phyloP scores from a whole-genome alignment of 2,888 invertebrate species.

The Ariolimax columbianus region DNA sequence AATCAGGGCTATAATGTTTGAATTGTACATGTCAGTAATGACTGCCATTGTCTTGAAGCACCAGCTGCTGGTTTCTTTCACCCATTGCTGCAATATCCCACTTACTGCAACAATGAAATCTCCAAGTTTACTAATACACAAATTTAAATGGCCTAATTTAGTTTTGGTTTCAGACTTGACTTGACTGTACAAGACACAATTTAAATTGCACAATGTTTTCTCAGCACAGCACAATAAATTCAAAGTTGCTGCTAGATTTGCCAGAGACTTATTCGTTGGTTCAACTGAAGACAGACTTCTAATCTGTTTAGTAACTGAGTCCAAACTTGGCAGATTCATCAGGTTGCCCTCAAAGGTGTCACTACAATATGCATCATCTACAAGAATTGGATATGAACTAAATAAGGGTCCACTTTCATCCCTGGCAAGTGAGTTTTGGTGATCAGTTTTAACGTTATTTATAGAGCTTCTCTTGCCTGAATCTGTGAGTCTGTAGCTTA shows the following conservation, averaged over 20 bases:
- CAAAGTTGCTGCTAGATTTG: slow-evolving; percentile 31
- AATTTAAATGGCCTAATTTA: slow-evolving; percentile 30
- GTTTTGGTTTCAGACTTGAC: slow-evolving; percentile 33
- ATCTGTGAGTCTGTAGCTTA: slow-evolving; percentile 30
- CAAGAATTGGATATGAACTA: background rate
- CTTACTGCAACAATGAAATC: slow-evolving; percentile 25
- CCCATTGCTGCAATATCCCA: slow-evolving; percentile 29
- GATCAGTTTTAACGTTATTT: background rate
- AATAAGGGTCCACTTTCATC: background rate
- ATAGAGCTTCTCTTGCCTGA: background rate
- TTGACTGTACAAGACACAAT: slow-evolving; percentile 35
- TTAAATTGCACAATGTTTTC: slow-evolving; percentile 33
- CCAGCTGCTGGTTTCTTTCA: slow-evolving; percentile 25
- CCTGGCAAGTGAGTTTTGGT: background rate
- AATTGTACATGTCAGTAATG: slow-evolving; percentile 39
- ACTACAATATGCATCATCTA: slow-evolving; percentile 1
- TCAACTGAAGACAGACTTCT: slow-evolving; percentile 27
- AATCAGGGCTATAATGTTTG: slow-evolving; percentile 37
- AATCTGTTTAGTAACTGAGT: slow-evolving; percentile 31
- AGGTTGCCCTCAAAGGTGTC: slow-evolving; percentile 3
- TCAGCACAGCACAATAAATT: slow-evolving; percentile 41
- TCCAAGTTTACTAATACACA: slow-evolving; percentile 40
- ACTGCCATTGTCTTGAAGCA: slow-evolving; percentile 45
- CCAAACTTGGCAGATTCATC: slow-evolving; percentile 18
- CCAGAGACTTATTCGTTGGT: slow-evolving; percentile 42